A percentile compares a stretch with the other conserved stretches of the same genome.
Evolutionary conservation across 2,113 vertebrate species (phyloP).

Genomic region (Onychostoma macrolepis): DNA sequence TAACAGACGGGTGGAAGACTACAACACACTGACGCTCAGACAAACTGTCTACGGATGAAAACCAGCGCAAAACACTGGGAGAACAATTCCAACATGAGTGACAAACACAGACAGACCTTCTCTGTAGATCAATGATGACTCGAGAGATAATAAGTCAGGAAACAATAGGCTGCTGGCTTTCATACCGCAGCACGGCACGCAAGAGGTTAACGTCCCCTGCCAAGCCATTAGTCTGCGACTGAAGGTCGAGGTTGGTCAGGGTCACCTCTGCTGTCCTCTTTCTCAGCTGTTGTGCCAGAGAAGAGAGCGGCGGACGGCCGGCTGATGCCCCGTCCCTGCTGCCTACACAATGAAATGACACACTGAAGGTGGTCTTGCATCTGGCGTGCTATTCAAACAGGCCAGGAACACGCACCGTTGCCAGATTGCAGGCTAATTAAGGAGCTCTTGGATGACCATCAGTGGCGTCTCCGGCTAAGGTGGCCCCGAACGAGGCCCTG

Average conservation of each 20-base stretch:
- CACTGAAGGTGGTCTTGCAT: conserved; percentile 80
- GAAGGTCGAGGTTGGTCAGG: conserved; percentile 63
- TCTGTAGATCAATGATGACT: not conserved
- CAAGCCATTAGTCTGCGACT: conserved; percentile 50
- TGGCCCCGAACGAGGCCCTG: conserved; percentile 61
- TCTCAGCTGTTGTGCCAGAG: conserved; percentile 59
- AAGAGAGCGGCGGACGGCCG: conserved; percentile 39
- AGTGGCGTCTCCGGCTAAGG: conserved; percentile 79
- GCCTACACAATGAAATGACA: conserved; percentile 78
- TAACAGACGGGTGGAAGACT: conserved; percentile 42
- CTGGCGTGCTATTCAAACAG: conserved; percentile 79
- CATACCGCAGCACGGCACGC: not conserved
- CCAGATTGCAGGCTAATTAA: conserved; percentile 84
- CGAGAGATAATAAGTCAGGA: not conserved
- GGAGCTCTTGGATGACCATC: conserved; percentile 84
- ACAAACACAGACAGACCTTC: conserved; percentile 21
- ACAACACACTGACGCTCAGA: conserved; percentile 52
- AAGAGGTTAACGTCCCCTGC: conserved; percentile 35
- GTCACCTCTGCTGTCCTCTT: conserved; percentile 56
- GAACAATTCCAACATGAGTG: conserved; percentile 31
- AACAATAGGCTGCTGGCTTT: not conserved
- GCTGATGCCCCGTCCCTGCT: conserved; percentile 65
- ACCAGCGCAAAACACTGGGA: conserved; percentile 1
- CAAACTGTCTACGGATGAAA: conserved; percentile 47
- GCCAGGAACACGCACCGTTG: conserved; percentile 75